These are phyloP conservation scores for Taeniopygia guttata DNA, from an alignment of 2,797 vertebrate species.

Conservation along the genomic window DNA sequence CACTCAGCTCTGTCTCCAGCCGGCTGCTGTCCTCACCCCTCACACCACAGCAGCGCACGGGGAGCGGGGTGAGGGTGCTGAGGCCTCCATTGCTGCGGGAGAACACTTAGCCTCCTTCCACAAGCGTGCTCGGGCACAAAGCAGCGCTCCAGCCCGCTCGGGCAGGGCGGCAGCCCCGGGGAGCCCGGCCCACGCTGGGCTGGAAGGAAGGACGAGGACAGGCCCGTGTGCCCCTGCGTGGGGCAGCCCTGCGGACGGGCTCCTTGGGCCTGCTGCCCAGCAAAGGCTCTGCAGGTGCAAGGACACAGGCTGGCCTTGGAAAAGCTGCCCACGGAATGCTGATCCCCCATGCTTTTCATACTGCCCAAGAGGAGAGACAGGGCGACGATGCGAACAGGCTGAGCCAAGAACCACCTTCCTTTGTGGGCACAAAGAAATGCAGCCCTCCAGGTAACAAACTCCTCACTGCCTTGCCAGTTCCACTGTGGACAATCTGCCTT, in stretches of 20 bases:
- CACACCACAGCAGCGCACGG: background rate
- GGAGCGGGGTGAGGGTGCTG: background rate
- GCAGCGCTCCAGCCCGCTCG: background rate
- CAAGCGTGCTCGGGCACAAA: background rate
- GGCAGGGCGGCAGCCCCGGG: background rate
- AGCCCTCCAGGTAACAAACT: background rate
- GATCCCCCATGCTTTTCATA: background rate
- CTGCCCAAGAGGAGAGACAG: background rate
- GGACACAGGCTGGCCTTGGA: background rate
- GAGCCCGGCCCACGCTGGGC: background rate
- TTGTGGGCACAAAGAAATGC: background rate
- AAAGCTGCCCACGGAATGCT: background rate
- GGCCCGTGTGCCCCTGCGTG: fast-evolving
- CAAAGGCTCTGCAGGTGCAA: background rate
- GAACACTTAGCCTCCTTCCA: background rate
- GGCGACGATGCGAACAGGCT: fast-evolving
- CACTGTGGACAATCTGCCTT: background rate
- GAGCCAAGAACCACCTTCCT: background rate
- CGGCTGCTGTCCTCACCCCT: no score
- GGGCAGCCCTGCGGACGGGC: background rate
- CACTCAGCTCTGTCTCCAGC: background rate
- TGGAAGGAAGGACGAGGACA: background rate
- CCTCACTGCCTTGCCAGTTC: background rate
- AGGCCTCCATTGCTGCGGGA: background rate
- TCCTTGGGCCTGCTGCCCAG: background rate